phyloP scores from a whole-genome alignment of 2,888 invertebrate genomes.

The Marasmarcha lunaedactyla region DNA sequence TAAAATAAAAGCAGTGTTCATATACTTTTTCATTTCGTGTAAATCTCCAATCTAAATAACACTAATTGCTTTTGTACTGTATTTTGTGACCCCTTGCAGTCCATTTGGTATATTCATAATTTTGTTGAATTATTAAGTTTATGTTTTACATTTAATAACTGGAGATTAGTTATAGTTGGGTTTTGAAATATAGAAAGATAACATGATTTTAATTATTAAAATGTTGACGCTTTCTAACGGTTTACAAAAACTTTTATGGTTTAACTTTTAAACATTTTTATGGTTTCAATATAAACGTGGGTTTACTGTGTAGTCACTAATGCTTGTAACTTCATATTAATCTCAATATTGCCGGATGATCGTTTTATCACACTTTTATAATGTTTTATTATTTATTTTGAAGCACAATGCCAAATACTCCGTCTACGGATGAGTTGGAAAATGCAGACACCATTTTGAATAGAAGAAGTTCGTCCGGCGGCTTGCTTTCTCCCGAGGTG shows the following conservation, averaged over 20 bases:
- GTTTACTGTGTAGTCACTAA: too few relatives aligned
- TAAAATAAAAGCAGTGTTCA: constrained; percentile 15
- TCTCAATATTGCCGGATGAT: too few relatives aligned
- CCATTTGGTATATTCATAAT: background rate
- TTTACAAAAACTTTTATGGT: too few relatives aligned
- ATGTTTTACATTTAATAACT: too few relatives aligned
- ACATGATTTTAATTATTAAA: too few relatives aligned
- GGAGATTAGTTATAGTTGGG: too few relatives aligned
- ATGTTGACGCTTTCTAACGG: too few relatives aligned
- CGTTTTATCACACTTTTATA: too few relatives aligned
- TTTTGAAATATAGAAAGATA: too few relatives aligned
- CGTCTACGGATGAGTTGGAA: constrained; percentile 77
- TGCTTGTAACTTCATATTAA: too few relatives aligned
- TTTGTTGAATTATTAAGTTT: background rate
- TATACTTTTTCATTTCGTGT: constrained; percentile 15
- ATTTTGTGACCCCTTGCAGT: background rate
- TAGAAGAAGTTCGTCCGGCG: constrained; percentile 85
- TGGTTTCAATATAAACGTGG: too few relatives aligned
- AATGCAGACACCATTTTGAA: constrained; percentile 63
- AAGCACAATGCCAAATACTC: constrained; percentile 77
- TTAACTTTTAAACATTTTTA: too few relatives aligned
- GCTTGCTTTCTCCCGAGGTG: constrained; percentile 85
- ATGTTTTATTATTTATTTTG: background rate
- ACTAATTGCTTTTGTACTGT: background rate
- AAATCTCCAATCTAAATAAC: constrained; percentile 15